Evolutionary conservation across 2,888 invertebrate species (phyloP).

Genomic region (Coleophora flavipennella): DNA sequence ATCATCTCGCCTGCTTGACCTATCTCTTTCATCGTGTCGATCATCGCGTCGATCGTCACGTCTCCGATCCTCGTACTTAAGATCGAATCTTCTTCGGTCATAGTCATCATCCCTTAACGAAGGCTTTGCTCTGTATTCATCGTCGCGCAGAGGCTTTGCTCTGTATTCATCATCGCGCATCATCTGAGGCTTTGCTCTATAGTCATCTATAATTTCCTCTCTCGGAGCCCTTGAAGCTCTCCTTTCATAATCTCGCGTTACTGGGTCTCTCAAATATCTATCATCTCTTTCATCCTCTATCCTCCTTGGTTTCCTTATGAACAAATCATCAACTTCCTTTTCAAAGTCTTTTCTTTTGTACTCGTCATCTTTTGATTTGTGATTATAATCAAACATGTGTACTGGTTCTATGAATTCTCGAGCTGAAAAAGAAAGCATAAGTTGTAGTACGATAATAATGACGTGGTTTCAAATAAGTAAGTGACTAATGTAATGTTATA

Average conservation of each 20-base stretch:
- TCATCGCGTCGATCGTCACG: conserved; percentile 23
- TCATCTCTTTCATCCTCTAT: conserved; percentile 22
- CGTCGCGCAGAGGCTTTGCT: conserved; percentile 24
- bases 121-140: conserved; percentile 17
- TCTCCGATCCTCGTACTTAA: conserved; percentile 22
- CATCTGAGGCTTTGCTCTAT: conserved; percentile 10
- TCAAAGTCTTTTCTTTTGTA: conserved; percentile 45
- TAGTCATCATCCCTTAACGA: conserved; percentile 29
- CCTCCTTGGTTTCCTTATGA: conserved; percentile 35
- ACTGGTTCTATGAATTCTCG: conserved; percentile 75
- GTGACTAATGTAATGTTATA: too few relatives aligned
- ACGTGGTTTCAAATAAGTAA: too few relatives aligned
- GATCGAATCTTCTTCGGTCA: conserved; percentile 21
- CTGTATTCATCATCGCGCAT: conserved; percentile 24
- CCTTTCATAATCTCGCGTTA: conserved; percentile 16
- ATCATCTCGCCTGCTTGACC: conserved; percentile 30
- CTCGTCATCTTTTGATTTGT: conserved; percentile 66
- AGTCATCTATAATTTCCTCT: conserved; percentile 8
- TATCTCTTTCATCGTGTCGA: conserved; percentile 20
- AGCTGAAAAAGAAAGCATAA: conserved; percentile 35
- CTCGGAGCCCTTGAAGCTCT: conserved; percentile 18
- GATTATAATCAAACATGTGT: conserved; percentile 81
- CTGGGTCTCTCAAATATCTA: conserved; percentile 27
- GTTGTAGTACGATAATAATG: background rate
- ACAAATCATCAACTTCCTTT: conserved; percentile 49